Conservation (phyloP, 1,140 invertebrate genomes). For the Oncopodura yosiiana region DNA sequence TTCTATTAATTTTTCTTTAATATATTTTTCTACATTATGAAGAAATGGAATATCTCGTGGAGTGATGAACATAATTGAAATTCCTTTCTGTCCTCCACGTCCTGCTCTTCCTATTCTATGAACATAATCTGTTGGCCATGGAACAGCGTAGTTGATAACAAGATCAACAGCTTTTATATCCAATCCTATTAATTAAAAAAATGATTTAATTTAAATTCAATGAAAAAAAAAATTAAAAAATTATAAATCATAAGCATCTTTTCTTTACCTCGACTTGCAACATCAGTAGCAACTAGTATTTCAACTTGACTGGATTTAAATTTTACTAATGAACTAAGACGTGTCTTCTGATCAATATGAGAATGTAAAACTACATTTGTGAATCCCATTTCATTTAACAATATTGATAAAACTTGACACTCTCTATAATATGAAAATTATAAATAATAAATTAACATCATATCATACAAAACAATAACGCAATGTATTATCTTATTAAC, state of each 20-base stretch:
- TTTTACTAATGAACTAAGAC: constrained; percentile 63
- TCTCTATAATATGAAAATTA: constrained; percentile 47
- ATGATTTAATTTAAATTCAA: not conserved
- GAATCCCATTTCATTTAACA: constrained; percentile 73
- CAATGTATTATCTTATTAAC: constrained; percentile 41
- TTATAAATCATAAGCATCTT: constrained; percentile 5
- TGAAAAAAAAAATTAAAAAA: not conserved
- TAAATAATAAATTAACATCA: constrained; percentile 2
- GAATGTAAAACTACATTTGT: constrained; percentile 77
- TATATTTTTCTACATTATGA: constrained; percentile 71
- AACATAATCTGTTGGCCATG: constrained; percentile 86
- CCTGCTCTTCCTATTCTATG: constrained; percentile 95
- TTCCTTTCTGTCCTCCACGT: constrained; percentile 73
- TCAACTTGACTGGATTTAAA: constrained; percentile 77
- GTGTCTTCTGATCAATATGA: constrained; percentile 70
- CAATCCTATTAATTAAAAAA: constrained; percentile 42
- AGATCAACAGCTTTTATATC: constrained; percentile 82
- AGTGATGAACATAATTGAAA: constrained; percentile 81
- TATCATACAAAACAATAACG: not conserved
- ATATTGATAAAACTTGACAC: constrained; percentile 75
- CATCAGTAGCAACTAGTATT: constrained; percentile 91
- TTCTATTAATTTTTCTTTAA: constrained; percentile 75
- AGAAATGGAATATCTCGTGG: constrained; percentile 76
- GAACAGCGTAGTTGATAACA: constrained; percentile 89
- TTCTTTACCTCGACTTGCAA: constrained; percentile 73